Base-by-base conservation (phyloP, 2,888 invertebrate genomes). In the Dysmachus trigonus region DNA sequence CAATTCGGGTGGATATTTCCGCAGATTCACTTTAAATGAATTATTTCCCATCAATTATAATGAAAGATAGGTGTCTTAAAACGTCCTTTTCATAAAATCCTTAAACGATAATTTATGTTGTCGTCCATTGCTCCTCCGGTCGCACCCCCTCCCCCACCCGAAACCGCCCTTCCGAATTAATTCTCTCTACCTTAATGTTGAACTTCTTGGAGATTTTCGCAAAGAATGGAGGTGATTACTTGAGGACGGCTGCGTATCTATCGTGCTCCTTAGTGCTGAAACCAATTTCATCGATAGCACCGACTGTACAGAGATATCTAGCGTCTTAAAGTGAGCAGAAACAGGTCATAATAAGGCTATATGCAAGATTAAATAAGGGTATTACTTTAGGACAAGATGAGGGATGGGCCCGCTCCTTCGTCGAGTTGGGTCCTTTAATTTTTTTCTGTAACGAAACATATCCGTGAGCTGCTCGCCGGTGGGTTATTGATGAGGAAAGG, bases 361-460 rank as follows among this genome's bases (percentile, higher is more conserved):
- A 87, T 87, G 87, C 87, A 88, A 87, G 88, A 88, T 88, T 88
- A 88, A 88, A 88, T 88, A 88, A 88, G 88, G 88, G 88, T 88
- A 88, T 88, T 88, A 88, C 86, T 77, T 86, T 83, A 84, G 87
- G 85, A 87, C 86, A 88, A 85, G 87, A 88, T 88, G 88, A 88
- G 87, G 88, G 88, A 88, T 88, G 88, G 88, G 87, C 87, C 86
- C 86, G 76, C 87, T 88, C 86, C 86, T 88, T 87, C 83, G 83
- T 87, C 83, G 83, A 85, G 77, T 86, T 73, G 51, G 62, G 38
- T 73, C 84, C 77, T 85, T 79, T 74, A 83, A 82, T 82, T 86
- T 85, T 86, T 84, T 86, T n/a, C n/a, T 72, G 22, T 22, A 51
- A 13, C 47, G n/a, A 79, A 62, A 71, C 71, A 76, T 47, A 76